Evolutionary conservation across 2,113 vertebrate genomes (phyloP), one percentile per base, ranked within the genome.

Genomic region (Lonchura striata): DNA sequence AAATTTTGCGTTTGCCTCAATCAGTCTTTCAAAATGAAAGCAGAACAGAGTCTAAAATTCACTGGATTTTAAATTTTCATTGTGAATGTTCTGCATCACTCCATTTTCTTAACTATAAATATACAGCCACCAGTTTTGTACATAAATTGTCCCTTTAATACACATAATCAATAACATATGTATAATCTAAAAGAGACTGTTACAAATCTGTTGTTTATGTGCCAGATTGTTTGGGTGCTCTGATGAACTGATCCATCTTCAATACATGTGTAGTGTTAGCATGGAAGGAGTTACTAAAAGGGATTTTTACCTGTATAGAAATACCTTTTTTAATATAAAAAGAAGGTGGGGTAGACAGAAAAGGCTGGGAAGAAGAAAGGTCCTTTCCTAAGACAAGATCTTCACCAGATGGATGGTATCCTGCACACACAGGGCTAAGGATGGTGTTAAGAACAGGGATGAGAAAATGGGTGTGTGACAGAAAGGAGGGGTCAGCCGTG

Each of bases 361-460:
- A 21, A 82, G 46, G n/a, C 31, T 77, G 22, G 11, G 41, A 52
- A 69, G 17, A 42, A 72, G 57, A 78, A 69, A 41, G 41, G 14
- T 16, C 18, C 18, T 52, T 63, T 89, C 7, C 23, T 66, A 1
- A 30, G 9, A 5, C 10, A 44, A 27, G 46, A 28, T 9, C 25
- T n/a, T 91, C 11, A 22, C 19, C 28, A 19, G 28, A 9, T 15
- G 53, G 56, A 3, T 16, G 60, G 28, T 18, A 7, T 17, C 30
- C 19, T 37, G 66, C 31, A 2, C 7, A 3, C 16, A 13, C 9
- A 0, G 1, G n/a, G 60, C 2, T 42, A 28, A 27, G 50, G 4
- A 2, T 46, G 22, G 7, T 46, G 44, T 37, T 47, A 31, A 41
- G 57, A 41, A 15, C 30, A 85, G 30, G 1, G 2, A 39, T 46